Percentiles rank a stretch among this genome's conserved stretches.
Conservation (phyloP, 2,113 vertebrate species). For the Nothoprocta pentlandii region DNA sequence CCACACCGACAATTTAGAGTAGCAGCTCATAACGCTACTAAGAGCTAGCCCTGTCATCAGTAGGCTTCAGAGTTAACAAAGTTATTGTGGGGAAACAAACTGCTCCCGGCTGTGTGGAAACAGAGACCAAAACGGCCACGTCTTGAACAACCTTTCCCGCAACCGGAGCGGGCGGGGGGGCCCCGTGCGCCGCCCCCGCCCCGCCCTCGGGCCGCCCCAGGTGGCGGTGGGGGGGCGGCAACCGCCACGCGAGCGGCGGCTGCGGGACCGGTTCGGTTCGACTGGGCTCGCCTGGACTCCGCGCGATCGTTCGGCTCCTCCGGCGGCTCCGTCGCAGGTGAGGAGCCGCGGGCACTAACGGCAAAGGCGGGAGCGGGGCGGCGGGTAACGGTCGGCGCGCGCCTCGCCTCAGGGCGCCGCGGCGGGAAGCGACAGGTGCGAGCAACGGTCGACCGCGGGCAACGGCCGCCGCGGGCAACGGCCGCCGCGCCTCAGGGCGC, state of each 20-base stretch:
- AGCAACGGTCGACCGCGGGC: not conserved
- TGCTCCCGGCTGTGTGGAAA: not conserved
- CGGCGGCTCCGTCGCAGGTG: too few relatives aligned
- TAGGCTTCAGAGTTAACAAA: not conserved
- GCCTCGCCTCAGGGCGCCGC: too few relatives aligned
- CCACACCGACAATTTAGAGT: not conserved
- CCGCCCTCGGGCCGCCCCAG: conserved; percentile 13
- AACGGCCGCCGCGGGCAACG: not conserved
- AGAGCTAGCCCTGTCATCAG: not conserved
- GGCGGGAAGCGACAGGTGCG: too few relatives aligned
- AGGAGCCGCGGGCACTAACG: too few relatives aligned
- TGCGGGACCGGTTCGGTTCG: not conserved
- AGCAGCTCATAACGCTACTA: not conserved
- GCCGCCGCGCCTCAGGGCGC: too few relatives aligned
- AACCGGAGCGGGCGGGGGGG: not conserved
- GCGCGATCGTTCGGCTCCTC: not conserved
- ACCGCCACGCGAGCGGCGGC: conserved; percentile 16
- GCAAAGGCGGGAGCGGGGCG: too few relatives aligned
- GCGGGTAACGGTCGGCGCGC: too few relatives aligned
- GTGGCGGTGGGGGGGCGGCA: conserved; percentile 32
- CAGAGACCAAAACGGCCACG: fast-evolving
- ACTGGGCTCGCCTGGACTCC: not conserved
- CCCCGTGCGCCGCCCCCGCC: not conserved
- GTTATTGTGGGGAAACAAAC: not conserved
- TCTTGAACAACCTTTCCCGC: fast-evolving